Evolutionary conservation across 2,797 vertebrate species (phyloP), one percentile per base, ranked within the genome.

Genomic region (Aratinga solstitialis): DNA sequence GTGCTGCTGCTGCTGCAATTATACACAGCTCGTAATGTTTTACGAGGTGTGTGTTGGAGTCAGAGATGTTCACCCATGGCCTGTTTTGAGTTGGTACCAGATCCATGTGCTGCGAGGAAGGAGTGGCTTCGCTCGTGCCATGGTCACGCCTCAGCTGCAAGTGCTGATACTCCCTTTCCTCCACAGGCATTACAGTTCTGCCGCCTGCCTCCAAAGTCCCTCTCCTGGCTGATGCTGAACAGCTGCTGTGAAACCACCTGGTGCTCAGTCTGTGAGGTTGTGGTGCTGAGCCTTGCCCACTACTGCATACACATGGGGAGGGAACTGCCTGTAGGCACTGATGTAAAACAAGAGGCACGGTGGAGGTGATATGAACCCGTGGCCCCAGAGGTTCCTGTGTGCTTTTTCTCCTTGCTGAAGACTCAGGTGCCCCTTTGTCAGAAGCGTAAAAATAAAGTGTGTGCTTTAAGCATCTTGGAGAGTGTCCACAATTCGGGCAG

Each of bases 301-400:
- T 32, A 6, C 54, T 36, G 21, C 38, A 1, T 0, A 0, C 14
- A 19, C 15, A 2, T 0, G 0, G 23, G 40, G 54, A 40, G 23
- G 11, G 4, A 8, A 2, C 56, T 63, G 65, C 75, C 63, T 4
- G 3, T 42, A 23, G 36, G 12, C 66, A 1, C 19, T 17, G 72
- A 5, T 58, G 17, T 76, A 32, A 34, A 54, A 56, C 26, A n/a
- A 56, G 63, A 53, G 36, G 10, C 8, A 4, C 0, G 3, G 8
- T n/a, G 63, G 62, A 36, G 40, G 17, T 8, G 3, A 5, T 27
- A 4, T 29, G 90, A 77, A 32, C 84, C 84, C 45, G 5, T 12
- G 9, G 58, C 58, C 71, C 48, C 9, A 30, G 59, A 43, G 47
- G 23, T 48, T 84, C 13, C 26, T 50, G 72, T 2, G 0, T 8